Conservation (phyloP, 1,140 invertebrate species). For the Vanessa tameamea region DNA sequence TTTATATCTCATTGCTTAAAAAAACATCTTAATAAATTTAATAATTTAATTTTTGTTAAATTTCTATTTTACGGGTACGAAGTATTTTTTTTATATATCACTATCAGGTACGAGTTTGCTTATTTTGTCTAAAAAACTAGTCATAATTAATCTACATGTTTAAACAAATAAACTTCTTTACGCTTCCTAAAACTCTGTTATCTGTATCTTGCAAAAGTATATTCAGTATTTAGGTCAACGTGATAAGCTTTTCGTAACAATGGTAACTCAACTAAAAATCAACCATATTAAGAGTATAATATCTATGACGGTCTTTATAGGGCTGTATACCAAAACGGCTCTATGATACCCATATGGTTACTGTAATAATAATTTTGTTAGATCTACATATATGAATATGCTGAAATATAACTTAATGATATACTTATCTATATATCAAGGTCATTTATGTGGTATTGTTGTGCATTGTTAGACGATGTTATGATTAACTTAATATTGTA, state of each 20-base stretch:
- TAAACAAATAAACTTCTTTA: constrained; percentile 2
- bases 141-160: not conserved
- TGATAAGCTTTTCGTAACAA: constrained; percentile 20
- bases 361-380: not conserved
- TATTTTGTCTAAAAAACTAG: too few relatives aligned
- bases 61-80: too few relatives aligned
- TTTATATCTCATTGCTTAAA: too few relatives aligned
- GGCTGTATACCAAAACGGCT: not conserved
- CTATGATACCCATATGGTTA: not conserved
- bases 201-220: constrained; percentile 17
- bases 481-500: too few relatives aligned
- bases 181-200: constrained; percentile 14
- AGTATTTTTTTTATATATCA: too few relatives aligned
- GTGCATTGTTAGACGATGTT: too few relatives aligned
- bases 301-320: constrained; percentile 17
- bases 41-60: too few relatives aligned
- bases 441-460: too few relatives aligned
- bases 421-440: too few relatives aligned
- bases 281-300: constrained; percentile 20
- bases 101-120: too few relatives aligned
- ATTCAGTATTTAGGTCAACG: constrained; percentile 9
- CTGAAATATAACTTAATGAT: too few relatives aligned
- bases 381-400: not conserved
- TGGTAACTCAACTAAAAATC: not conserved
- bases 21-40: too few relatives aligned